A percentile compares a stretch with the other conserved stretches of the same genome.
Evolutionary conservation across 2,113 vertebrate genomes (phyloP).

Genomic region (Cyanoramphus novaezelandiae): DNA sequence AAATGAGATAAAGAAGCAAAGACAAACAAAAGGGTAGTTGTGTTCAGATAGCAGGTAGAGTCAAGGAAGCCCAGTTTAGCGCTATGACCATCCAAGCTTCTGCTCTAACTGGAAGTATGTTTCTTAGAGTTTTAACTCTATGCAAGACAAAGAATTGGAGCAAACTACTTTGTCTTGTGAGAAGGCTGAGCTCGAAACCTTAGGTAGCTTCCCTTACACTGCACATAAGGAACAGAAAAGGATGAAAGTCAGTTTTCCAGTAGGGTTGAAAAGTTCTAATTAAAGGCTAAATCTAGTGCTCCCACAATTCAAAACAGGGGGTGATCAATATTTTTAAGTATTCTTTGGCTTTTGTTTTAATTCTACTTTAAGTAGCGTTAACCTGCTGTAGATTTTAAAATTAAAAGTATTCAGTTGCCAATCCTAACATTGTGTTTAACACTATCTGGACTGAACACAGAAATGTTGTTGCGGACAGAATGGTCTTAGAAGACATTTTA

Average conservation of each 20-base stretch:
- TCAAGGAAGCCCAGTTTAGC: not conserved
- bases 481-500: not conserved
- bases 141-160: not conserved
- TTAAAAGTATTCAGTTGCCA: not conserved
- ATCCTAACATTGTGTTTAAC: not conserved
- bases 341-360: not conserved
- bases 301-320: not conserved
- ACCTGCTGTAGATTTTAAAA: not conserved
- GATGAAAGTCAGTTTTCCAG: not conserved
- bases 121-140: not conserved
- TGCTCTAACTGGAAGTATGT: not conserved
- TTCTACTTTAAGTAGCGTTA: not conserved
- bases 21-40: not conserved
- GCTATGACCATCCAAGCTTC: accelerated
- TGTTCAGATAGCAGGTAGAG: not conserved
- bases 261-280: not conserved
- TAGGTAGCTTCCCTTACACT: not conserved
- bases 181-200: not conserved
- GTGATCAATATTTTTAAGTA: not conserved
- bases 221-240: not conserved
- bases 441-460: not conserved
- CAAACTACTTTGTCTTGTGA: not conserved
- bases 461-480: not conserved
- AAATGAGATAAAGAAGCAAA: not conserved
- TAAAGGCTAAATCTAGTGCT: not conserved